Conservation (phyloP, 2,888 invertebrate genomes). For the Clistopyga incitator region DNA sequence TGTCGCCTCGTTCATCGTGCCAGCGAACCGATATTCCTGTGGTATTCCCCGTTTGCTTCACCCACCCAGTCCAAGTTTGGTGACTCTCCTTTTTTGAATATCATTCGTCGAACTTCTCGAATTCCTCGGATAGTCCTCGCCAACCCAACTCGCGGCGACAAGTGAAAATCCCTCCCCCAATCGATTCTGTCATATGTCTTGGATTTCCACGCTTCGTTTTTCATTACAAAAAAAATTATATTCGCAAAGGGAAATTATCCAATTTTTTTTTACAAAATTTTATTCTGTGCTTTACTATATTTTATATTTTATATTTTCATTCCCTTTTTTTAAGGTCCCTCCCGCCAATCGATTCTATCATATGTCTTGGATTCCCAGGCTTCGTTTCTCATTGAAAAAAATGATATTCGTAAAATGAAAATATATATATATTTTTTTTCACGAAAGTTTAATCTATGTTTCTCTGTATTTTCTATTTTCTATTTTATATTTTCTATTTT, state of each 20-base stretch:
- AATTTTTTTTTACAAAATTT: too few species aligned
- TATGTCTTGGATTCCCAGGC: neutral
- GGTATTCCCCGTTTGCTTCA: constrained; percentile 4
- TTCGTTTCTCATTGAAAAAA: neutral
- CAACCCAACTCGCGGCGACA: neutral
- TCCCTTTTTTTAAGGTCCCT: constrained; percentile 17
- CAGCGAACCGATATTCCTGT: neutral
- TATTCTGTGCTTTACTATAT: too few species aligned
- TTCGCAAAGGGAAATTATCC: too few species aligned
- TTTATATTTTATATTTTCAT: too few species aligned
- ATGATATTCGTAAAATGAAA: too few species aligned
- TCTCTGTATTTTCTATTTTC: too few species aligned
- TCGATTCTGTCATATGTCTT: neutral
- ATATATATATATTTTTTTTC: too few species aligned
- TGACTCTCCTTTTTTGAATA: constrained; percentile 43
- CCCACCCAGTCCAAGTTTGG: constrained; percentile 50
- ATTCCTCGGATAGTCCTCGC: constrained; percentile 50
- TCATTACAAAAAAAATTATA: too few species aligned
- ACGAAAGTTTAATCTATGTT: too few species aligned
- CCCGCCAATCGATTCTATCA: neutral
- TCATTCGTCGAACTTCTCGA: constrained; percentile 59
- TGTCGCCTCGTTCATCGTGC: constrained; percentile 46
- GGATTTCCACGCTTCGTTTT: neutral
- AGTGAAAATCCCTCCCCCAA: constrained; percentile 37
- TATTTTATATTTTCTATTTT: too few species aligned